These are phyloP conservation scores for Nephrocerus scutellatus DNA, from an alignment of 2,888 invertebrate species.

Conservation along the genomic window DNA sequence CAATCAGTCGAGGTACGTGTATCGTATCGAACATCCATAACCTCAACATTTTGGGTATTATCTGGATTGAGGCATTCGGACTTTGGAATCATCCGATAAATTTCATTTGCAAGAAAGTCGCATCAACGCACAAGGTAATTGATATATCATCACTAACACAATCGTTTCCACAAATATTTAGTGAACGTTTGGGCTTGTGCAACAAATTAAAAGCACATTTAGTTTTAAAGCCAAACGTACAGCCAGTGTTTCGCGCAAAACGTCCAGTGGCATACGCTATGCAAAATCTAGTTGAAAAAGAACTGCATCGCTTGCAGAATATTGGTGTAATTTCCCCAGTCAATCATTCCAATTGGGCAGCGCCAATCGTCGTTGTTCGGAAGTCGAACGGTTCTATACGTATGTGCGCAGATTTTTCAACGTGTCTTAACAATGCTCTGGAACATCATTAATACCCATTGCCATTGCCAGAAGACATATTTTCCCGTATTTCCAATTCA, in stretches of 20 bases:
- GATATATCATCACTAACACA: too few relatives aligned
- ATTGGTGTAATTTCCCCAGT: constrained; percentile 20
- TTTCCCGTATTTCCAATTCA: too few relatives aligned
- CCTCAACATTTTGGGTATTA: constrained; percentile 8
- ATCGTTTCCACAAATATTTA: constrained; percentile 18
- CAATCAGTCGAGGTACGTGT: background rate
- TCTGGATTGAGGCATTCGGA: constrained; percentile 15
- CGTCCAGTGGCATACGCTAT: constrained; percentile 22
- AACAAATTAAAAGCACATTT: constrained; percentile 21
- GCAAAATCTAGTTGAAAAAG: constrained; percentile 19
- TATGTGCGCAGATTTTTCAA: constrained; percentile 23
- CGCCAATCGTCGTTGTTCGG: constrained; percentile 22
- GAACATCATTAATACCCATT: too few relatives aligned
- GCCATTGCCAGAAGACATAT: too few relatives aligned
- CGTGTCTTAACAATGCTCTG: too few relatives aligned
- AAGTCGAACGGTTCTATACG: constrained; percentile 21
- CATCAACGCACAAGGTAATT: too few relatives aligned
- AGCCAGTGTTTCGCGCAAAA: constrained; percentile 21
- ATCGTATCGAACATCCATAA: too few relatives aligned
- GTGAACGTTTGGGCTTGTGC: constrained; percentile 15
- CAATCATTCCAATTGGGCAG: constrained; percentile 23
- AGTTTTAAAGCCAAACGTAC: constrained; percentile 17
- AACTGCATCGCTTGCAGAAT: constrained; percentile 17
- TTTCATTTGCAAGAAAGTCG: constrained; percentile 13
- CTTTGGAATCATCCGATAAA: constrained; percentile 16